phyloP scores from a whole-genome alignment of 2,888 invertebrate species.

The Morpho achilles region DNA sequence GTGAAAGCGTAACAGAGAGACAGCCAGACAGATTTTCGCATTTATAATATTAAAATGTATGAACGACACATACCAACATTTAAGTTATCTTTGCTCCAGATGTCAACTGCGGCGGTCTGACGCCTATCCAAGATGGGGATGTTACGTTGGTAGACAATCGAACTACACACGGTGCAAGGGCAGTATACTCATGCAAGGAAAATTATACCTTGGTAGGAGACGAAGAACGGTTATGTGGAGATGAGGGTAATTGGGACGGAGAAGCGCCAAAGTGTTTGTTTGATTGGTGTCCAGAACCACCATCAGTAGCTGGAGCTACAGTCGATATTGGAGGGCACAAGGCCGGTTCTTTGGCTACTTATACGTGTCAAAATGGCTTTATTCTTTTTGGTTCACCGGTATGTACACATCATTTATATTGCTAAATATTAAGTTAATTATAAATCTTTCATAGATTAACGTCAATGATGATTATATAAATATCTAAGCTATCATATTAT shows the following conservation, averaged over 20 bases:
- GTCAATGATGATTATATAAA: too few relatives aligned
- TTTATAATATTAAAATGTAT: neutral
- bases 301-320: slow-evolving; percentile 86
- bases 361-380: slow-evolving; percentile 90
- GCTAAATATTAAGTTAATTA: too few relatives aligned
- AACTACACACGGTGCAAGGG: slow-evolving; percentile 89
- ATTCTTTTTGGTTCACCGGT: slow-evolving; percentile 90
- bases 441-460: too few relatives aligned
- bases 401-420: slow-evolving; percentile 39
- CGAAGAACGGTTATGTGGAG: slow-evolving; percentile 84
- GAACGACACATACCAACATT: too few relatives aligned
- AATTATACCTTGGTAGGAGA: slow-evolving; percentile 92
- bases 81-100: slow-evolving; percentile 70
- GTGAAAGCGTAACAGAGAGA: too few relatives aligned
- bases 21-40: too few relatives aligned
- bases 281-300: slow-evolving; percentile 93
- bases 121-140: slow-evolving; percentile 85
- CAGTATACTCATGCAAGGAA: slow-evolving; percentile 87
- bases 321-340: slow-evolving; percentile 85
- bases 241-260: slow-evolving; percentile 87
- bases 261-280: slow-evolving; percentile 89
- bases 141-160: slow-evolving; percentile 83
- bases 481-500: neutral
- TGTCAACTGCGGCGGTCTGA: slow-evolving; percentile 87
- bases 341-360: slow-evolving; percentile 89